Base-by-base conservation (phyloP, 2,113 vertebrate genomes). In the Boleophthalmus pectinirostris region DNA sequence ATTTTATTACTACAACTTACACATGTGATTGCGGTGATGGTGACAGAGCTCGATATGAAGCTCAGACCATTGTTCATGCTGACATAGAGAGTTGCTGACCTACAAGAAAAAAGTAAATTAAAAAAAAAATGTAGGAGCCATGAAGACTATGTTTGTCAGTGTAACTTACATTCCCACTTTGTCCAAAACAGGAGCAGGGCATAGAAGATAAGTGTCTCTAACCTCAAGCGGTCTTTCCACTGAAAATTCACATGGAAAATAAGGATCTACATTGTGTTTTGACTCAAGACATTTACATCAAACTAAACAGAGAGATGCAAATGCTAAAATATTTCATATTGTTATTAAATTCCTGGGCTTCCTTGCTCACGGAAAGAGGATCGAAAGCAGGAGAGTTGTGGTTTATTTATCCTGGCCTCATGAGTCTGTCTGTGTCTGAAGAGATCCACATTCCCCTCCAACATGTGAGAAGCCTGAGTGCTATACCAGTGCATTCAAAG, bases 51-150 rank as follows among this genome's bases (percentile, higher is more conserved):
- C 2, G 97, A 99, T 90, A 99, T 98, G 92, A 99, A 99, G 81
- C 97, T 99, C 80, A 99, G 91, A 3, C 98, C 98, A 0, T 99
- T 97, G 0, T 99, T 99, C 97, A 99, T 97, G 82, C 97, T 99
- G 91, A 99, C 97, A 51, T 98, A 95, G 9, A 99, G 95, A 0
- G 96, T 95, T 0, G 97, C 98, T n/a, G 92, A 84, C 67, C 93
- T 94, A 79, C n/a, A 60, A 67, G 53, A 51, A 79, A 0, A 66
- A 43, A 43, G 29, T 29, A 2, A 29, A 29, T 29, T 2, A 29
- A 29, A 29, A 29, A 29, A 29, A 29, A 5, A 6, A 51, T 54
- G n/a, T 11, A 54, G 18, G 5, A 21, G 10, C n/a, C 10, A 21
- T 21, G 51, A 54, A 54, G 9, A 54, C 20, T 7, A 15, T 49